phyloP scores from a whole-genome alignment of 2,797 vertebrate genomes.

The Betta splendens region DNA sequence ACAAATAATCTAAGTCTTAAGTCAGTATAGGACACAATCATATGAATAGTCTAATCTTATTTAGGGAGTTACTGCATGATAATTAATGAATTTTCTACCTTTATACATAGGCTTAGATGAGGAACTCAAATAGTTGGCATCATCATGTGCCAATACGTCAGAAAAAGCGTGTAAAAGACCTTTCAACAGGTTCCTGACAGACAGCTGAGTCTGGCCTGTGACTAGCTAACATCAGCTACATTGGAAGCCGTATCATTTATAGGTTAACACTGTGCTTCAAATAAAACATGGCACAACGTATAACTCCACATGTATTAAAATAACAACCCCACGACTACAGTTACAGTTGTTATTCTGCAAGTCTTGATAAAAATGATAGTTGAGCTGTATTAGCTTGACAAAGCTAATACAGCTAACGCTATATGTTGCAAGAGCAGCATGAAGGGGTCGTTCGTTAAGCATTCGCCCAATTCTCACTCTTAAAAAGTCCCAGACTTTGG shows the following conservation, averaged over 20 bases:
- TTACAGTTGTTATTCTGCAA: not conserved
- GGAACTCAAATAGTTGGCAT: not conserved
- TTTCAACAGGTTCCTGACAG: constrained; percentile 35
- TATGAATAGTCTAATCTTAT: no score
- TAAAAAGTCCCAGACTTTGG: not conserved
- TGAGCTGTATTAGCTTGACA: constrained; percentile 19
- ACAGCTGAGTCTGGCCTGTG: constrained; percentile 27
- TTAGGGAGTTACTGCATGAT: not conserved
- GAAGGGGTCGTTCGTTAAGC: constrained; percentile 11
- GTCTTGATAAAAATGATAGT: not conserved
- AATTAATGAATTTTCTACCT: not conserved
- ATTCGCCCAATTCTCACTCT: not conserved
- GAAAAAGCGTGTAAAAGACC: not conserved
- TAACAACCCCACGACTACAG: fast-evolving
- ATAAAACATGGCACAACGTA: not conserved
- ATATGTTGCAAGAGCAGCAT: constrained; percentile 2
- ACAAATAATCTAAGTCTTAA: no score
- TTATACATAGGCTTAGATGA: not conserved
- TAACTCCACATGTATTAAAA: not conserved
- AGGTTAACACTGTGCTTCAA: fast-evolving
- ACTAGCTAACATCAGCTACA: constrained; percentile 35
- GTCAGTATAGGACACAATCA: not conserved
- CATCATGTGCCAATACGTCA: not conserved
- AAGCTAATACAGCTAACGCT: constrained; percentile 40
- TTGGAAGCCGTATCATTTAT: fast-evolving